phyloP scores from a whole-genome alignment of 2,888 invertebrate genomes.

The Andrena fulva region DNA sequence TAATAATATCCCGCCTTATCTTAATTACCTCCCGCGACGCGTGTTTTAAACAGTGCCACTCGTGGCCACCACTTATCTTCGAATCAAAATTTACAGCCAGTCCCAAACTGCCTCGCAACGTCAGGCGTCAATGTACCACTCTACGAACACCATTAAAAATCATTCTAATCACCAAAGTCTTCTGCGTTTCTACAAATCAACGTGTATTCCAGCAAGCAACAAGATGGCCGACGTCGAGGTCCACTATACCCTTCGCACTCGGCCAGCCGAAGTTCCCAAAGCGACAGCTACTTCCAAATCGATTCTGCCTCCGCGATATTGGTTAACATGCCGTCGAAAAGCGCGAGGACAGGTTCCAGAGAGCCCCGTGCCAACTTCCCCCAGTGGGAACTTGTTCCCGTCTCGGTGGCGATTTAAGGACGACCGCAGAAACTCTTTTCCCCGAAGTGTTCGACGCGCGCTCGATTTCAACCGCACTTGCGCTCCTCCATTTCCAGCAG shows the following conservation, averaged over 20 bases:
- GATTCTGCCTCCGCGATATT: constrained; percentile 48
- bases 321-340: constrained; percentile 56
- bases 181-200: too few species aligned
- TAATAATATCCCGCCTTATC: constrained; percentile 60
- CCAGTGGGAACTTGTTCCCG: constrained; percentile 26
- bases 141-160: not conserved
- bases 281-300: constrained; percentile 34
- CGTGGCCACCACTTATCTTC: constrained; percentile 22
- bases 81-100: constrained; percentile 48
- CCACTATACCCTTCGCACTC: not conserved
- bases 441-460: constrained; percentile 45
- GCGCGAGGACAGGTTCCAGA: constrained; percentile 41
- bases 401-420: constrained; percentile 47
- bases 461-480: constrained; percentile 62
- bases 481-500: constrained; percentile 14
- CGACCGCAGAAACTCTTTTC: constrained; percentile 55
- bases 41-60: constrained; percentile 44
- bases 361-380: constrained; percentile 31
- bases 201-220: not conserved
- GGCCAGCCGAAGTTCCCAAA: constrained; percentile 19
- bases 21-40: constrained; percentile 46
- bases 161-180: not conserved
- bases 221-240: constrained; percentile 22
- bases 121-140: constrained; percentile 12
- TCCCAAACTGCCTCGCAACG: constrained; percentile 12